Conservation (phyloP, 92 coral and sea anemone species). For the Nematostella vectensis region DNA sequence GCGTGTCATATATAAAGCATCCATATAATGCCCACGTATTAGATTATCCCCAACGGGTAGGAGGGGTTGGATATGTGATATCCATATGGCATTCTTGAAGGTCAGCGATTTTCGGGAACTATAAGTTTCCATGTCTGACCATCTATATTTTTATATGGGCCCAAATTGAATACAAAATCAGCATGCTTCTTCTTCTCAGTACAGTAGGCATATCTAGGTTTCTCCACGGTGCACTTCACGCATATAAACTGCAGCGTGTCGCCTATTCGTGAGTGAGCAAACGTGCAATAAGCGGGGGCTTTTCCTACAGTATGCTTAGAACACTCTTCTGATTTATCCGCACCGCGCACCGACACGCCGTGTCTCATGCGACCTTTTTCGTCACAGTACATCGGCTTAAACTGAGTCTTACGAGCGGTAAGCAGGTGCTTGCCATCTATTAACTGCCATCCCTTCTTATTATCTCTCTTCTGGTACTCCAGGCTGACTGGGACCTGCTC, state of each 20-base stretch:
- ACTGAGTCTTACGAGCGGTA: constrained; percentile 71
- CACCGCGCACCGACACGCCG: constrained; percentile 93
- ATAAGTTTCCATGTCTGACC: constrained; percentile 77
- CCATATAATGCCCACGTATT: no score
- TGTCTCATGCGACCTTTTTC: constrained; percentile 93
- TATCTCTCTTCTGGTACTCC: constrained; percentile 63
- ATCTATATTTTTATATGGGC: constrained; percentile 76
- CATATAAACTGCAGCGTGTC: constrained; percentile 97
- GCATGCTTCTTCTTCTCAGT: constrained; percentile 79
- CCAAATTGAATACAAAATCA: constrained; percentile 84
- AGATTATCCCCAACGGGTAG: no score
- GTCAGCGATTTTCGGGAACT: no score
- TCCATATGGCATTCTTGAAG: no score
- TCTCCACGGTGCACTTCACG: constrained; percentile 87
- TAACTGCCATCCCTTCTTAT: constrained; percentile 82
- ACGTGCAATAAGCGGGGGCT: constrained; percentile 87
- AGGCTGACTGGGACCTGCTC: constrained; percentile 71
- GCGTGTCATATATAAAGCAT: no score
- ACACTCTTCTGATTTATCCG: constrained; percentile 96
- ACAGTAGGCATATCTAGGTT: constrained; percentile 71
- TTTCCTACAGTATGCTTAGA: constrained; percentile 79
- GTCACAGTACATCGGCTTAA: constrained; percentile 87
- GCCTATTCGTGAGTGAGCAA: constrained; percentile 97
- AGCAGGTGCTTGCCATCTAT: constrained; percentile 75
- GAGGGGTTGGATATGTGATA: no score